A percentile compares a stretch with the other conserved stretches of the same genome.
Conservation (phyloP, 2,113 vertebrate species). For the Pycnonotus jocosus region DNA sequence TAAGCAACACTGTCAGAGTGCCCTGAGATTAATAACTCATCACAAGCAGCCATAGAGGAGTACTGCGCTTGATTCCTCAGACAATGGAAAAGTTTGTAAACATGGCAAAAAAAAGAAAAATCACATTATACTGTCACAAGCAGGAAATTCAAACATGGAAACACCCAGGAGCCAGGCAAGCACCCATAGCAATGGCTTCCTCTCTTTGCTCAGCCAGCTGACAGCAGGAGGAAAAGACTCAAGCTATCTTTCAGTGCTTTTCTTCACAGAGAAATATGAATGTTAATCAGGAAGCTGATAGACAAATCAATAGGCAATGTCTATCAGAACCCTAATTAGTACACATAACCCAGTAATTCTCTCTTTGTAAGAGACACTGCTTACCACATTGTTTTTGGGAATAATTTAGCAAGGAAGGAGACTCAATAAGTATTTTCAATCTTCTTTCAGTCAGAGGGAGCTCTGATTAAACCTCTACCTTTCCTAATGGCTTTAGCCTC, state of each 20-base stretch:
- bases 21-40: background rate
- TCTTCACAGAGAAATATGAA: background rate
- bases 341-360: background rate
- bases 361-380: background rate
- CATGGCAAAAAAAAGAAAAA: background rate
- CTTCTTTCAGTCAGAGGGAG: background rate
- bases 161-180: background rate
- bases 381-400: background rate
- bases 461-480: background rate
- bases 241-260: background rate
- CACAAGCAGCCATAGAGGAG: background rate
- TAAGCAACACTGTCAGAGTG: background rate
- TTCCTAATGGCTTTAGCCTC: background rate
- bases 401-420: background rate
- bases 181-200: background rate
- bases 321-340: background rate
- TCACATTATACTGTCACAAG: background rate
- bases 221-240: background rate
- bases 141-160: background rate
- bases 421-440: background rate
- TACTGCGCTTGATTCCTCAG: background rate
- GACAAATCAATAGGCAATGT: background rate
- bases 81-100: slow-evolving; percentile 26
- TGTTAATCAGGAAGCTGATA: background rate
- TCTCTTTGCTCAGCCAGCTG: background rate